Evolutionary conservation across 2,888 invertebrate genomes (phyloP).

Genomic region (Amiota minor): DNA sequence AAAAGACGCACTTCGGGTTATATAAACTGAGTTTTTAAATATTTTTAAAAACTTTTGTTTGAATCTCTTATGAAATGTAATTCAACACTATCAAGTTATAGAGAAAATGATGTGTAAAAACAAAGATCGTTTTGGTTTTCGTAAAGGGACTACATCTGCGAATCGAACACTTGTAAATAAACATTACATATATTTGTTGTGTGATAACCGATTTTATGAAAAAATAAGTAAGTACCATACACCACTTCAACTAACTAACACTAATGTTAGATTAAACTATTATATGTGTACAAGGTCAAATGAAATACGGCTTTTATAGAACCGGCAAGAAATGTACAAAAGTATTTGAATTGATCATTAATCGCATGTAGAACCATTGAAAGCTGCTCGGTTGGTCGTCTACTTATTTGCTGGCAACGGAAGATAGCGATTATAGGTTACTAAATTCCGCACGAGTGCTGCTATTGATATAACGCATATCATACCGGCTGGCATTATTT

Average conservation of each 20-base stretch:
- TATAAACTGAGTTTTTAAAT: too few species aligned
- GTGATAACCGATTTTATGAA: neutral
- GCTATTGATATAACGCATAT: conserved; percentile 81
- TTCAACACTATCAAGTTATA: too few species aligned
- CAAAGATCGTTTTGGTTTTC: too few species aligned
- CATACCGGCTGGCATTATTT: conserved; percentile 96
- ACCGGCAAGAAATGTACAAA: neutral
- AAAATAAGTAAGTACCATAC: neutral
- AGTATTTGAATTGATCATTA: neutral
- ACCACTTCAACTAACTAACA: conserved; percentile 4
- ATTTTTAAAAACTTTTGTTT: too few species aligned
- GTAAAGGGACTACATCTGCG: neutral
- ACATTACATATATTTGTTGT: neutral
- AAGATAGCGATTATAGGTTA: conserved; percentile 69
- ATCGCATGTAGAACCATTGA: neutral
- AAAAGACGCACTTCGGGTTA: too few species aligned
- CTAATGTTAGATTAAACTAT: neutral
- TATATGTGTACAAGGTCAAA: neutral
- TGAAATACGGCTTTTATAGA: neutral
- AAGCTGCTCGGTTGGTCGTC: neutral
- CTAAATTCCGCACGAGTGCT: conserved; percentile 74
- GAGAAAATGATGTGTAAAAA: too few species aligned
- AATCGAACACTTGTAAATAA: neutral
- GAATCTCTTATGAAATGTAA: too few species aligned
- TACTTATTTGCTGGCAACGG: conserved; percentile 60